Conservation (phyloP, 2,797 vertebrate genomes). For the Urophycis tenuis region DNA sequence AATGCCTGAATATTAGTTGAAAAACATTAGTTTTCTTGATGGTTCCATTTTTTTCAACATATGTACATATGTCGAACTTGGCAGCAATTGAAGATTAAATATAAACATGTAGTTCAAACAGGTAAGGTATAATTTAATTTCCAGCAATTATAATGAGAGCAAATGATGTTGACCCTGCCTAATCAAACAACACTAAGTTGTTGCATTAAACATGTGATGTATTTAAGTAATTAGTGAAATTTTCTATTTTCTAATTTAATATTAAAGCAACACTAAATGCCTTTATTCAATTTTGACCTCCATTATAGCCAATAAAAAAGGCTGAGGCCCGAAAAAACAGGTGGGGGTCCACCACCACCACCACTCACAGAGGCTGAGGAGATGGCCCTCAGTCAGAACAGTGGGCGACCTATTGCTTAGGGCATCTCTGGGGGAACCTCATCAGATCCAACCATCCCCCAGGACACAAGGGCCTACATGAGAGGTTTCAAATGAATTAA, state of each 20-base stretch:
- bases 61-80: too few species aligned
- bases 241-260: neutral
- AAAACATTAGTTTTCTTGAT: too few species aligned
- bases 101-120: slow-evolving; percentile 17
- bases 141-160: slow-evolving; percentile 2
- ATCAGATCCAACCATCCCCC: neutral
- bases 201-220: slow-evolving; percentile 1
- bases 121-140: neutral
- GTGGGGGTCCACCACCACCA: slow-evolving; percentile 2
- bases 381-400: neutral
- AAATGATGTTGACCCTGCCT: neutral
- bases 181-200: neutral
- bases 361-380: neutral
- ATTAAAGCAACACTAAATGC: neutral
- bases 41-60: too few species aligned
- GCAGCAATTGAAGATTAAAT: slow-evolving; percentile 13
- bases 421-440: neutral
- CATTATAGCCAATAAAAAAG: slow-evolving; percentile 8
- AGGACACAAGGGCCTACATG: neutral
- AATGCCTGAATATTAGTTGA: too few species aligned
- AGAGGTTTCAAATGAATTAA: too few species aligned
- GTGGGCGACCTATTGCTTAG: neutral
- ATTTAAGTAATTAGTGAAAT: neutral
- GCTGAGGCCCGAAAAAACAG: neutral
- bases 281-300: neutral